A percentile compares a stretch with the other conserved stretches of the same genome.
Evolutionary conservation across 1,140 invertebrate species (phyloP).

Genomic region (silkworm (Bombyx mori)): DNA sequence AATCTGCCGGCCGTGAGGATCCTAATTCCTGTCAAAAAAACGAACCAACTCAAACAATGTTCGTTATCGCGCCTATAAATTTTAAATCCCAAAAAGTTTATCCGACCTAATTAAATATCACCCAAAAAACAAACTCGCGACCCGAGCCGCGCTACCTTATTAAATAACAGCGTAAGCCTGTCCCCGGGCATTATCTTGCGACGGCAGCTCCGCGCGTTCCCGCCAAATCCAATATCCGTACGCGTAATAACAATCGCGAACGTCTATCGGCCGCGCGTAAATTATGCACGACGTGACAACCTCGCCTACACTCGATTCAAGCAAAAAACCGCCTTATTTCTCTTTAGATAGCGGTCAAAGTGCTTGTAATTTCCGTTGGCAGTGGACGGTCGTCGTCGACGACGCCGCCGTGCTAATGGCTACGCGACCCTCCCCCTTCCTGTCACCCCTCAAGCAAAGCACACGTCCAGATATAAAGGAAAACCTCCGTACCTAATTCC

Average conservation of each 20-base stretch:
- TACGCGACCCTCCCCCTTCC: slow-evolving; percentile 32
- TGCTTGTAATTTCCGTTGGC: slow-evolving; percentile 15
- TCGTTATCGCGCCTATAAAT: too few species aligned
- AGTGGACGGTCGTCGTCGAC: slow-evolving; percentile 28
- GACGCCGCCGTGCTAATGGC: slow-evolving; percentile 51
- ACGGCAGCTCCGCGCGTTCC: slow-evolving; percentile 25
- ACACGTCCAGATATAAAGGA: slow-evolving; percentile 33
- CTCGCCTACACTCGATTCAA: slow-evolving; percentile 10
- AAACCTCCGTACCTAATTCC: slow-evolving; percentile 31
- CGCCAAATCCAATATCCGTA: slow-evolving; percentile 57
- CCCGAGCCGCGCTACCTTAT: slow-evolving; percentile 11
- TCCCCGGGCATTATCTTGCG: slow-evolving; percentile 38
- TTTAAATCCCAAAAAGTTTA: too few species aligned
- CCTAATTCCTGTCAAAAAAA: too few species aligned
- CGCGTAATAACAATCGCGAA: slow-evolving; percentile 61
- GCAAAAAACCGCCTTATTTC: slow-evolving; percentile 16
- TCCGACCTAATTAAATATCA: slow-evolving; percentile 1
- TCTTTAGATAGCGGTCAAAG: slow-evolving; percentile 11
- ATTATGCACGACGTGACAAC: slow-evolving; percentile 47
- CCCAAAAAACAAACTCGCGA: neutral
- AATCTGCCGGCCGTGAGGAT: too few species aligned
- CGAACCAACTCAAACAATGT: too few species aligned
- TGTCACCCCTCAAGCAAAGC: slow-evolving; percentile 19
- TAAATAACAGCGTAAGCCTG: slow-evolving; percentile 13
- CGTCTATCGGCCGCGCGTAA: slow-evolving; percentile 64